These are phyloP conservation scores for Agonum fuliginosum DNA, from an alignment of 2,888 invertebrate species.

Conservation along the genomic window DNA sequence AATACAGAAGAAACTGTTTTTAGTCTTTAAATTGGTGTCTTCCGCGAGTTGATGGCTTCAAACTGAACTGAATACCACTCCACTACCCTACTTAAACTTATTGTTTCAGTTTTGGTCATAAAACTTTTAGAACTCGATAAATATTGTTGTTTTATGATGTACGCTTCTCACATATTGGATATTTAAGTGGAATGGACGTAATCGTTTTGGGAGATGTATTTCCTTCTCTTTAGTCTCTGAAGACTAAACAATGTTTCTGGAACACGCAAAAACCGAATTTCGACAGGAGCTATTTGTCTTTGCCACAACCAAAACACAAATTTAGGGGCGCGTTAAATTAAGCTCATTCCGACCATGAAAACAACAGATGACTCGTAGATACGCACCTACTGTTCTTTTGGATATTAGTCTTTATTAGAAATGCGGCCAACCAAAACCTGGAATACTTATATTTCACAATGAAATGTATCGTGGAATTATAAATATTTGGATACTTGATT, in stretches of 20 bases:
- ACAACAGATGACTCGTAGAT: not conserved
- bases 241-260: slow-evolving; percentile 26
- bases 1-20: slow-evolving; percentile 12
- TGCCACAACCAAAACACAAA: slow-evolving; percentile 19
- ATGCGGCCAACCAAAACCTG: no score
- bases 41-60: not conserved
- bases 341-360: slow-evolving; percentile 16
- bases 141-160: not conserved
- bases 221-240: not conserved
- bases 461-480: no score
- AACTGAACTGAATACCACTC: no score
- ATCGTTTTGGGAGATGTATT: slow-evolving; percentile 6
- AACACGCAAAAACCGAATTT: slow-evolving; percentile 39
- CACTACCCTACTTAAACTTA: not conserved
- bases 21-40: slow-evolving; percentile 18
- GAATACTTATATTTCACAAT: no score
- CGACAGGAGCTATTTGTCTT: slow-evolving; percentile 11
- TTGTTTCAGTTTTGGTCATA: not conserved
- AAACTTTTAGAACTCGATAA: not conserved
- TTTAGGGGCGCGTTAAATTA: slow-evolving; percentile 16
- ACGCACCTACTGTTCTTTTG: no score
- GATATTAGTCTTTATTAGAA: no score
- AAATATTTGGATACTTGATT: no score
- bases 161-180: not conserved
- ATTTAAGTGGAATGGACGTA: slow-evolving; percentile 12